A percentile compares a stretch with the other conserved stretches of the same genome.
These are phyloP conservation scores for Rhagophthalmus giganteus DNA, from an alignment of 2,888 invertebrate species.

Conservation along the genomic window DNA sequence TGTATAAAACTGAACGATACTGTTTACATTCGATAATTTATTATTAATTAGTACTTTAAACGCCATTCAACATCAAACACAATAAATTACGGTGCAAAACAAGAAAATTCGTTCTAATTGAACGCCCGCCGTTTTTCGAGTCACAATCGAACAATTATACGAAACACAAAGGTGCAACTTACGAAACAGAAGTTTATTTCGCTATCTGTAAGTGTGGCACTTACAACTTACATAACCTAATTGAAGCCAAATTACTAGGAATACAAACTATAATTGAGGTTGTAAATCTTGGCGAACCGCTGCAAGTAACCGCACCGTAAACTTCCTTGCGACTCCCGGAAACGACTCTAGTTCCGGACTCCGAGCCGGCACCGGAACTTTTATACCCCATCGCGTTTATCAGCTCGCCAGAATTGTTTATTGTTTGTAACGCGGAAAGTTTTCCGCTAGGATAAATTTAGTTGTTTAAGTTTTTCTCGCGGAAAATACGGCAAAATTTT, in stretches of 20 bases:
- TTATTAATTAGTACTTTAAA: too few relatives aligned
- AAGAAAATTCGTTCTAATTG: not conserved
- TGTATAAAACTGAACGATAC: too few relatives aligned
- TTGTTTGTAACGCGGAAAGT: constrained; percentile 34
- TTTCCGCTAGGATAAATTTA: constrained; percentile 29
- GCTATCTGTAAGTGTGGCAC: not conserved
- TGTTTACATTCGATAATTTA: too few relatives aligned
- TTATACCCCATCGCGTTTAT: constrained; percentile 45
- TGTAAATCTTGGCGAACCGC: constrained; percentile 33
- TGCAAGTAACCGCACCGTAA: constrained; percentile 39
- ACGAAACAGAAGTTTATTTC: not conserved
- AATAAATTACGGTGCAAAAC: not conserved
- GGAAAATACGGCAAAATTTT: not conserved
- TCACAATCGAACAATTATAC: not conserved
- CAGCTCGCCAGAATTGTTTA: constrained; percentile 37
- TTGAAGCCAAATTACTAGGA: constrained; percentile 27
- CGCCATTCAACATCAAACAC: too few relatives aligned
- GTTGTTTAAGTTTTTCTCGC: constrained; percentile 12
- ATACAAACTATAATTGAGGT: constrained; percentile 31
- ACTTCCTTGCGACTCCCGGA: constrained; percentile 44
- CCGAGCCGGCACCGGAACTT: constrained; percentile 45
- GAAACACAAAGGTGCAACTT: not conserved
- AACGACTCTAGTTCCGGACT: constrained; percentile 48
- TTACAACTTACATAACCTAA: constrained; percentile 20
- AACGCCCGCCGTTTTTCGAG: not conserved